Conservation (phyloP, 2,888 invertebrate species). For the Aspidiotus destructor region DNA sequence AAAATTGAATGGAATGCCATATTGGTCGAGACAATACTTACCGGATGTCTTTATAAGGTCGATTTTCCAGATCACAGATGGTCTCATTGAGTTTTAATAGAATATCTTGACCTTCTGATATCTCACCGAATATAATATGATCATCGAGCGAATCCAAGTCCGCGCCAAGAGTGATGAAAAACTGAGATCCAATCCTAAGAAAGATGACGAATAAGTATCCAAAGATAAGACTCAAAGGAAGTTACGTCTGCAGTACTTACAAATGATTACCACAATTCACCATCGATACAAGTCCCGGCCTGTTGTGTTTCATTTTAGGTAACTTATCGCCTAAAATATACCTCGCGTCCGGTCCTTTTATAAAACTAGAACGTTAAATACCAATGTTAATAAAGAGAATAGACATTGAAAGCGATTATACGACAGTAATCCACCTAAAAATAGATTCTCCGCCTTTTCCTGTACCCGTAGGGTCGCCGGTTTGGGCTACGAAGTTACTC, state of each 20-base stretch:
- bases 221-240: background rate
- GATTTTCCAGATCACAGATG: constrained; percentile 78
- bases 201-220: background rate
- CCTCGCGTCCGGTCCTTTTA: constrained; percentile 76
- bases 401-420: background rate
- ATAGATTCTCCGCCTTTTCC: constrained; percentile 87
- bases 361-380: constrained; percentile 43
- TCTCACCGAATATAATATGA: constrained; percentile 93
- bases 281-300: constrained; percentile 81
- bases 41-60: constrained; percentile 63
- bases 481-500: constrained; percentile 91
- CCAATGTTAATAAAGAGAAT: constrained; percentile 9
- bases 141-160: constrained; percentile 83
- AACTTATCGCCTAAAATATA: constrained; percentile 85
- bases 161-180: constrained; percentile 84
- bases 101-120: constrained; percentile 82
- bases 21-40: constrained; percentile 5
- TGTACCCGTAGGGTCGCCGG: constrained; percentile 88
- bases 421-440: constrained; percentile 51
- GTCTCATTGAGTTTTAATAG: constrained; percentile 84
- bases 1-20: background rate
- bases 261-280: constrained; percentile 85
- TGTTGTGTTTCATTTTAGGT: constrained; percentile 83
- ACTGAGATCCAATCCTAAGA: constrained; percentile 69
- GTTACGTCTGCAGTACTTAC: constrained; percentile 42